These are phyloP conservation scores for Chionomys nivalis DNA, from an alignment of 2,113 vertebrate species.

Conservation along the genomic window DNA sequence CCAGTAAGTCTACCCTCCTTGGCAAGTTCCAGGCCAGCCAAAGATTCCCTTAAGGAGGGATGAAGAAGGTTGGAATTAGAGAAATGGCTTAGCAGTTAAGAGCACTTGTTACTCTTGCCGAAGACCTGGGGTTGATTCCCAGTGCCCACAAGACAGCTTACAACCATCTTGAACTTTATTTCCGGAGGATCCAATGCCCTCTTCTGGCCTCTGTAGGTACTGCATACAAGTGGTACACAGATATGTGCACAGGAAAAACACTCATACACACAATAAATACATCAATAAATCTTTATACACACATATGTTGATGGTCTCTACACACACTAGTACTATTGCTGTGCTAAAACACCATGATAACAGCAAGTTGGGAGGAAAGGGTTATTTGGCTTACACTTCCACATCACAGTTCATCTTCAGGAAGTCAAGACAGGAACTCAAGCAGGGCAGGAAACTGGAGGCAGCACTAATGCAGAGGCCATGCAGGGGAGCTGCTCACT, in stretches of 20 bases:
- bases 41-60: not conserved
- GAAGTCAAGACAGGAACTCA: not conserved
- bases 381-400: not conserved
- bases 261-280: not conserved
- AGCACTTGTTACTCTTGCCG: not conserved
- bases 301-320: not conserved
- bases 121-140: not conserved
- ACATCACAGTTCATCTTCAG: not conserved
- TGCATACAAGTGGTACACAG: not conserved
- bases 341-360: not conserved
- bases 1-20: not conserved
- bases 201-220: not conserved
- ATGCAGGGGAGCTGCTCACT: not conserved
- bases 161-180: not conserved
- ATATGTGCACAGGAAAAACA: not conserved
- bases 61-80: not conserved
- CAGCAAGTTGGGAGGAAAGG: not conserved
- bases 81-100: not conserved
- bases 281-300: not conserved
- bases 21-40: not conserved
- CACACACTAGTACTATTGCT: not conserved
- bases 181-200: not conserved
- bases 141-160: not conserved
- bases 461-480: not conserved
- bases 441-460: not conserved